Base-by-base conservation (phyloP, 2,888 invertebrate genomes). In the Pimpla rufipes region DNA sequence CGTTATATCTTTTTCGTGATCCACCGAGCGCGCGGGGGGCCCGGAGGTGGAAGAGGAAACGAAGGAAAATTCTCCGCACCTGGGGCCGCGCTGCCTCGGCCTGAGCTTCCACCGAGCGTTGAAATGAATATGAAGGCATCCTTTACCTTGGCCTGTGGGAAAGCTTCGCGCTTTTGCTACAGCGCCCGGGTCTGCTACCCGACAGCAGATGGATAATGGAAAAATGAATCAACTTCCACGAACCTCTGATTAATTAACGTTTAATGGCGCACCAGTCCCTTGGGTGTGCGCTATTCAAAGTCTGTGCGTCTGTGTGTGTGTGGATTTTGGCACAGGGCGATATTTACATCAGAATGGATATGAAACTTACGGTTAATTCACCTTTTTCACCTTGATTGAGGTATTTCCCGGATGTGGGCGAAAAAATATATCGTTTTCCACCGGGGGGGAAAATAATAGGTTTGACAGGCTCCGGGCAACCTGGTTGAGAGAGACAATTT, bases 41-140 rank as follows among this genome's bases (percentile, higher is more conserved):
- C 29, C 29, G 57, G 50, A 52, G 29, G 21, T 47, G 23, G 13
- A 57, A 37, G 21, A 11, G 42, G 62, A 57, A 64, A 11, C 45
- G 77, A 68, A 73, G 59, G 68, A 77, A 77, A 55, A 77, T 80
- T 68, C 16, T 21, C 70, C 55, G 76, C 83, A 83, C 83, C 83
- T 79, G 80, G 80, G 62, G 35, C 5, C 2, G 29, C 29, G 29
- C 29, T 29, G 5, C 29, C 73, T 76, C 62, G 2, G 57, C 50
- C 18, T 18, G 80, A 50, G 70, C 29, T 67, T 66, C 59, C 29
- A 29, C n/a, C n/a, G 45, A 70, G 47, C 23, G 42, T 62, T 67
- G 66, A 79, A 79, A 83, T 83, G 57, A 79, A 83, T 83, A 83
- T 59, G 83, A 29, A 79, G 80, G 76, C 83, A 77, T 80, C 62